Evolutionary conservation across 23 tunicate genomes (phyloP), one percentile per base, ranked within the genome.

Genomic region (Trididemnum nubilum): DNA sequence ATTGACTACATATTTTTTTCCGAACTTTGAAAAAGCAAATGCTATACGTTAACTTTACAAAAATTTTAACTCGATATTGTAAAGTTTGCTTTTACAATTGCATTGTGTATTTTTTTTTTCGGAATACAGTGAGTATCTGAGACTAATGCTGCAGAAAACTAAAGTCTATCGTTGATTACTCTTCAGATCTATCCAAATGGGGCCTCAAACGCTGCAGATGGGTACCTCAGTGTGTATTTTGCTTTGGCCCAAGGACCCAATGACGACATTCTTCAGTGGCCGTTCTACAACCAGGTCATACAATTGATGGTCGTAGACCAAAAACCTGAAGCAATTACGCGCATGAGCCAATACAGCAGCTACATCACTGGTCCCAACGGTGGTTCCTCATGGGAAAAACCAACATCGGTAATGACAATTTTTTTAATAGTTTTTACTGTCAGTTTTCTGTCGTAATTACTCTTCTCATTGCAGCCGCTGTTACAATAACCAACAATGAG

Each of bases 241-340:
- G 89, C 85, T 31, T 30, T 87, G 0, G 98, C 81, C 1, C 69
- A 60, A 40, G 98, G 98, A 21, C 82, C 49, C 26, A 88, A 93
- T 58, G 93, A 93, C 57, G 93, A 88, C 54, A 66, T 34, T n/a
- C 64, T 93, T 19, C 64, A 57, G 71, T 93, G 98, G 98, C 98
- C 98, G 2, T 93, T 87, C 69, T 69, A 82, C 63, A 67, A 93
- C 65, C 83, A 64, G 36, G 87, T 89, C 26, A 64, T 93, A 0
- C 80, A 71, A 24, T 49, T 93, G 83, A 25, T 73, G 34, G 83
- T 93, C 5, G 89, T 93, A 2, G 92, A 93, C 69, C 92, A 93
- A 66, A 79, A 65, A 4, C 58, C 84, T 31, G 83, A 93, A 40
- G 86, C 87, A 29, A 33, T 93, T 34, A 69, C 80, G 18, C 78